Evolutionary conservation across 2,888 invertebrate species (phyloP).

Genomic region (Ormyrus pomaceus): DNA sequence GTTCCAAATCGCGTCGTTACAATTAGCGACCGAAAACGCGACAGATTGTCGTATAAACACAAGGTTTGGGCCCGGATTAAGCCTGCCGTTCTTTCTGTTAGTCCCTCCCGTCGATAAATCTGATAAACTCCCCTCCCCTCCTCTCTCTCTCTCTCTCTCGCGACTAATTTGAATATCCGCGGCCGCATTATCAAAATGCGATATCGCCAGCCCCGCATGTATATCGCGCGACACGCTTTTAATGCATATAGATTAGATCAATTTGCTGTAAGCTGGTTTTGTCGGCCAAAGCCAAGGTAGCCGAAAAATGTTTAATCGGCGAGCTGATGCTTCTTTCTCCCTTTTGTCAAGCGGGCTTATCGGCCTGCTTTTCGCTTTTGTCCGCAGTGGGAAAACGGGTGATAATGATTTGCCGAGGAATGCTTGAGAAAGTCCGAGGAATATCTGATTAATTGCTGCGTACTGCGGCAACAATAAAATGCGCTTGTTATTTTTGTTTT

Average conservation of each 20-base stretch:
- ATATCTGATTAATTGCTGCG: no score
- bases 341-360: neutral
- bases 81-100: neutral
- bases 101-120: slow-evolving; percentile 64
- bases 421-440: no score
- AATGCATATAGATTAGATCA: slow-evolving; percentile 75
- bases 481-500: no score
- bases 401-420: no score
- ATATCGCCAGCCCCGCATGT: slow-evolving; percentile 68
- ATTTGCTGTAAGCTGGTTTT: slow-evolving; percentile 73
- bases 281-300: slow-evolving; percentile 34
- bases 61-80: slow-evolving; percentile 43
- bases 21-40: slow-evolving; percentile 34
- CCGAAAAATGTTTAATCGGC: slow-evolving; percentile 22
- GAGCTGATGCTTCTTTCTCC: slow-evolving; percentile 1
- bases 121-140: slow-evolving; percentile 65
- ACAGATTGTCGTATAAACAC: slow-evolving; percentile 46
- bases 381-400: no score
- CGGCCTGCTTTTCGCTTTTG: no score
- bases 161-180: slow-evolving; percentile 71
- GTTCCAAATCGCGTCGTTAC: slow-evolving; percentile 37
- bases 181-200: slow-evolving; percentile 73
- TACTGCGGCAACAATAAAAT: neutral
- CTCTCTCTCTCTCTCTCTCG: no score
- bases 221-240: slow-evolving; percentile 68